Evolutionary conservation across 2,888 invertebrate species (phyloP), one percentile per base, ranked within the genome.

Genomic region (Fragum fragum): DNA sequence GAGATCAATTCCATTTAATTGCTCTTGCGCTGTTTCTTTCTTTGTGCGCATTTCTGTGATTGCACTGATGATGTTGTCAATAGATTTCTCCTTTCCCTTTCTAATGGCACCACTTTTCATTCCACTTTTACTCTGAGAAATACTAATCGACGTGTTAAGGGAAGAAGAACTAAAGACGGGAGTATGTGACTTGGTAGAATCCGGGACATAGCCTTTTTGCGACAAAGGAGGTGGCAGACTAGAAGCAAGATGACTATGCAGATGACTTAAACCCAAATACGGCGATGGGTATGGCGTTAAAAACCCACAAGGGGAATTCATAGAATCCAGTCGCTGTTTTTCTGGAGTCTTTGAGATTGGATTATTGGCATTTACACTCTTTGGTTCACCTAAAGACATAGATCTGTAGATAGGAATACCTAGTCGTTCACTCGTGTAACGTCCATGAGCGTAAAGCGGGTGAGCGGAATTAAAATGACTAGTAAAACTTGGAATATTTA

Each of bases 381-480:
- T 53, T 2, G 73, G 32, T 63, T 79, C 74, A 42, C 77, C 75
- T 42, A 78, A 59, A 9, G 85, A 78, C 42, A 78, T 73, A 3
- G 85, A 85, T 32, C 85, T 71, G 23, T 82, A 83, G 2, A 80
- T 68, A n/a, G 82, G 80, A 18, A 73, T 59, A 6, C 66, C 78
- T 14, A 81, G 73, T 23, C 85, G 66, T 1, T 83, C 83, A 32
- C 61, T 76, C 23, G 79, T 32, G 47, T 78, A 85, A 32, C 85
- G 68, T 42, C 73, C 70, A 47, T 75, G 82, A 16, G 75, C 52
- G 66, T 81, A 85, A n/a, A 85, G 52, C 39, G 79, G 69, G 69
- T 85, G 85, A n/a, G 80, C 76, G 36, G 80, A 80, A 42, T 82
- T 77, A 52, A 85, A 85, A 79, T 82, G 82, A 68, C 80, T 85